Conservation (phyloP, 1,140 invertebrate genomes). For the Drosophila kohkoa region DNA sequence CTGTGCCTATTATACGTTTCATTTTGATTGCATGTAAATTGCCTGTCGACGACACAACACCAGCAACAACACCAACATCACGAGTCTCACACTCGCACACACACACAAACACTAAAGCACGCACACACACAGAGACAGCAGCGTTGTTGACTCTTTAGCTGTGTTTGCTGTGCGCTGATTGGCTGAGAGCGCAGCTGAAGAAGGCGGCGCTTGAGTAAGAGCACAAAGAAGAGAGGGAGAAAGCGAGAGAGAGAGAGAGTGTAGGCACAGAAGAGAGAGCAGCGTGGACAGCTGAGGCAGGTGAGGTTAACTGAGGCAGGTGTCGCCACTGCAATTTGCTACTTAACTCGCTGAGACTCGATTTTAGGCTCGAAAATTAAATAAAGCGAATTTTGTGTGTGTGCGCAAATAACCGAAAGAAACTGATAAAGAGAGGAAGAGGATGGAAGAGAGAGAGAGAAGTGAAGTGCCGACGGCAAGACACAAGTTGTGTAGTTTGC, state of each 20-base stretch:
- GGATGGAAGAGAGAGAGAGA: background rate
- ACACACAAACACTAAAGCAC: slow-evolving; percentile 9
- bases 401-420: slow-evolving; percentile 45
- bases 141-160: slow-evolving; percentile 4
- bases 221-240: background rate
- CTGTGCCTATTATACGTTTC: slow-evolving; percentile 63
- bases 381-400: slow-evolving; percentile 21
- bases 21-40: slow-evolving; percentile 83
- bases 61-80: slow-evolving; percentile 41
- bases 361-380: slow-evolving; percentile 40
- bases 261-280: background rate
- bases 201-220: slow-evolving; percentile 46
- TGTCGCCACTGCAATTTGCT: slow-evolving; percentile 71
- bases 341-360: slow-evolving; percentile 53
- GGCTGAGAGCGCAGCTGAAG: slow-evolving; percentile 27
- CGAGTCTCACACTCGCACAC: background rate
- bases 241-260: slow-evolving; percentile 1
- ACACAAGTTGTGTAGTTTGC: background rate
- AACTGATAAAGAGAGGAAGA: slow-evolving; percentile 1
- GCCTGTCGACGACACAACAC: slow-evolving; percentile 80
- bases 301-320: slow-evolving; percentile 45
- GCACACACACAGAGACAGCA: slow-evolving; percentile 10
- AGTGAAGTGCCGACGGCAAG: slow-evolving; percentile 47
- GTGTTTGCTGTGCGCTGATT: slow-evolving; percentile 40
- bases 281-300: slow-evolving; percentile 20